Evolutionary conservation across 2,797 vertebrate species (phyloP), one percentile per base, ranked within the genome.

Genomic region (Aplochiton taeniatus): DNA sequence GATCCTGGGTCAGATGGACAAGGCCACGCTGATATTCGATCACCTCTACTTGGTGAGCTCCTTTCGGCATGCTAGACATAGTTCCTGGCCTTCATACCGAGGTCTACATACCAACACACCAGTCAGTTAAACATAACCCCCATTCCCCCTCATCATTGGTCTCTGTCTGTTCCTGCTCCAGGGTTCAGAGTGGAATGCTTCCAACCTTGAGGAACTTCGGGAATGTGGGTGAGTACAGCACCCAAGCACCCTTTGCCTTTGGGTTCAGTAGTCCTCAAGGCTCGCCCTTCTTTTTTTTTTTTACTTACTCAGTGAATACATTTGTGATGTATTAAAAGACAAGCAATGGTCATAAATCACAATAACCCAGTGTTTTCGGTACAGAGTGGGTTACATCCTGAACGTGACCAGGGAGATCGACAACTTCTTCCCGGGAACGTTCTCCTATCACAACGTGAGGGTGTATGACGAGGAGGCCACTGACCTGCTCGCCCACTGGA

Each of bases 141-240:
- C 9, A 16, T 41, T 17, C 3, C 41, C 9, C 41, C 55, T 72
- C 13, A 59, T 8, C 9, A 58, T 13, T 7, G 48, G 12, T 52
- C 19, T 53, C 9, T 12, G 9, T 61, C 6, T 72, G 45, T 53
- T 16, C 49, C 18, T 13, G 16, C 74, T 77, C 19, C 68, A 99
- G 97, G 97, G 97, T 9, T 99, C 97, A 0, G 96, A 98, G 89
- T 99, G 97, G 97, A 99, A 98, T 0, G 97, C 97, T 19, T 98
- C 97, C 75, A 98, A 98, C 84, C 91, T 99, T 5, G 97, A 99
- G 80, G 97, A 99, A 76, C 94, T 98, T 31, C 94, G 93, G 80
- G 93, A 94, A 70, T 94, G 93, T 0, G 97, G 97, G 97, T 99
- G 82, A 95, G 95, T 91, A 72, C 50, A 63, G 11, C 11, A 49